A percentile compares a stretch with the other conserved stretches of the same genome.
Conservation (phyloP, 1,140 invertebrate genomes). For the Riptortus pedestris region DNA sequence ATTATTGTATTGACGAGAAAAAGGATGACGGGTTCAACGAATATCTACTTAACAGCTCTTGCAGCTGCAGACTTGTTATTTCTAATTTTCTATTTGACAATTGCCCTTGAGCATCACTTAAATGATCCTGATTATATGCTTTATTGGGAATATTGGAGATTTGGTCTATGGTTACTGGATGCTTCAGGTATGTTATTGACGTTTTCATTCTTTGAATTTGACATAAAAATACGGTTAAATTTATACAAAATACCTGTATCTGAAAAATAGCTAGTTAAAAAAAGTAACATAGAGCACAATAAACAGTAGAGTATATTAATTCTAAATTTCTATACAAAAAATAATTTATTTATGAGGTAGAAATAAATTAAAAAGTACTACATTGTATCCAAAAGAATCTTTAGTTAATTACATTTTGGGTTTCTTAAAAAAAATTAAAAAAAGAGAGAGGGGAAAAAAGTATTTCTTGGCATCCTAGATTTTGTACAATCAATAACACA, state of each 20-base stretch:
- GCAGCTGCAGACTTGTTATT: conserved; percentile 62
- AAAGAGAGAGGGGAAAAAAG: no score
- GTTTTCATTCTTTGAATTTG: neutral
- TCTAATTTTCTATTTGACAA: conserved; percentile 51
- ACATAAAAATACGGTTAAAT: neutral
- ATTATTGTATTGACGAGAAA: conserved; percentile 62
- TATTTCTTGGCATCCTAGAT: no score
- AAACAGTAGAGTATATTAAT: neutral
- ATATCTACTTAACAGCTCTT: conserved; percentile 60
- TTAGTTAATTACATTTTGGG: no score
- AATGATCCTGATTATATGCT: conserved; percentile 39
- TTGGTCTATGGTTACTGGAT: conserved; percentile 51
- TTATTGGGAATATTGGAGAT: conserved; percentile 46
- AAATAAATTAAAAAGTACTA: no score
- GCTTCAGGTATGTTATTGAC: conserved; percentile 49
- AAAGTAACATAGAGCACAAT: neutral
- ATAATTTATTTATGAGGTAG: no score
- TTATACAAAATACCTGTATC: neutral
- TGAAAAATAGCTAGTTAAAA: neutral
- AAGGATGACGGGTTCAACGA: conserved; percentile 64
- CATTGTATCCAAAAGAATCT: no score
- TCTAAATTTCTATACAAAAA: no score
- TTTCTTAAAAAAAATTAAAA: no score
- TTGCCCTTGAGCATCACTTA: conserved; percentile 49
- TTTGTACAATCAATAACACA: no score